Conservation (phyloP, 2,797 vertebrate species). For the Clarias fuscus region DNA sequence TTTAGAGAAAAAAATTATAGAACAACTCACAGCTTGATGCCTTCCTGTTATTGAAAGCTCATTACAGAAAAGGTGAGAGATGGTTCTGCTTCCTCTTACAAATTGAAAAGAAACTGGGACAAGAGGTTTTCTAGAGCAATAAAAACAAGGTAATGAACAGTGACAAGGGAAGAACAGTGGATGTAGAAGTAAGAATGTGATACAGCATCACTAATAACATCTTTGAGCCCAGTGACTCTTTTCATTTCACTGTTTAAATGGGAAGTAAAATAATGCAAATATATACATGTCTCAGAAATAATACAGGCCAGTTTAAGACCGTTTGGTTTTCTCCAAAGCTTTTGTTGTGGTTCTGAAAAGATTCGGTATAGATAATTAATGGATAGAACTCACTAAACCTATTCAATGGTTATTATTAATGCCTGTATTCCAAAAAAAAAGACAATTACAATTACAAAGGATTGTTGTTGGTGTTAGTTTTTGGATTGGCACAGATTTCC, state of each 20-base stretch:
- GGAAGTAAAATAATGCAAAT: not conserved
- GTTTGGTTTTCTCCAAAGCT: not conserved
- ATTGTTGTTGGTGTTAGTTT: not conserved
- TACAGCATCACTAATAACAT: not conserved
- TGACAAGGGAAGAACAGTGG: not conserved
- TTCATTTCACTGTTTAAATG: not conserved
- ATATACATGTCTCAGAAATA: not conserved
- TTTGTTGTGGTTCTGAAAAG: not conserved
- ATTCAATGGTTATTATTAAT: not conserved
- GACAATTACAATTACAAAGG: not conserved
- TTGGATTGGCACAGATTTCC: too few relatives aligned
- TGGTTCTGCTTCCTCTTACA: constrained; percentile 18
- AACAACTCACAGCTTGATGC: constrained; percentile 51
- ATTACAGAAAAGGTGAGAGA: constrained; percentile 58
- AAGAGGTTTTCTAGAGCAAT: not conserved
- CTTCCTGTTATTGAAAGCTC: constrained; percentile 60
- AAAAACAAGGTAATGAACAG: not conserved
- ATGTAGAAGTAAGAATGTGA: not conserved
- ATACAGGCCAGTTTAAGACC: not conserved
- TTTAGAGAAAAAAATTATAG: not conserved
- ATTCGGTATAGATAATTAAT: not conserved
- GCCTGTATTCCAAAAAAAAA: not conserved
- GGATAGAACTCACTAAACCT: not conserved
- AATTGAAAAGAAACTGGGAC: not conserved
- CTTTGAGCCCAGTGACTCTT: not conserved